Conservation (phyloP, 1,140 invertebrate genomes). For the Harpegnathos saltator region DNA sequence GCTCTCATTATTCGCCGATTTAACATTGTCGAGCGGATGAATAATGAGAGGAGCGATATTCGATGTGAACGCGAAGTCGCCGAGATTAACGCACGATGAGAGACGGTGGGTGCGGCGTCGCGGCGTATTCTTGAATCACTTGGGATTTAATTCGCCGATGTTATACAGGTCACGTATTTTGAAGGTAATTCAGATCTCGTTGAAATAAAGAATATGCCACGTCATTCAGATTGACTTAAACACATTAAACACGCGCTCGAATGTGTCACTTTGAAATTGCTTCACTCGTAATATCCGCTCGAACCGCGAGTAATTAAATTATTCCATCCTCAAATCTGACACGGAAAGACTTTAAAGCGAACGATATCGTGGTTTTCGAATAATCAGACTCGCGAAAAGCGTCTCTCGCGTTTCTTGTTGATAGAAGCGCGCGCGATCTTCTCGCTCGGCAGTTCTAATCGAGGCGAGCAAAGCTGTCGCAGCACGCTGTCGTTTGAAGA, state of each 20-base stretch:
- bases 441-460: neutral
- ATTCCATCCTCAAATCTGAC: neutral
- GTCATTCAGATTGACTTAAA: slow-evolving; percentile 7
- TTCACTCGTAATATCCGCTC: neutral
- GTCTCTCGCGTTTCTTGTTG: no score
- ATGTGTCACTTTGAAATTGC: neutral
- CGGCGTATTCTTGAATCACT: neutral
- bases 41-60: neutral
- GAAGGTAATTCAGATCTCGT: neutral
- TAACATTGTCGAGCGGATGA: neutral
- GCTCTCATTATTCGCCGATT: neutral
- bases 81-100: neutral
- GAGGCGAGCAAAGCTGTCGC: neutral
- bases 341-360: neutral
- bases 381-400: neutral
- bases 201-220: neutral
- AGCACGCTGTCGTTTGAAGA: neutral
- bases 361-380: neutral
- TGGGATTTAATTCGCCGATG: neutral
- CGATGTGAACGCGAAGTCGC: neutral
- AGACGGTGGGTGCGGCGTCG: no score
- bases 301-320: neutral
- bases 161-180: neutral
- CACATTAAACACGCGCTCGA: neutral
- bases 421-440: neutral